Evolutionary conservation across 2,888 invertebrate genomes (phyloP), one percentile per base, ranked within the genome.

Genomic region (Hirtodrosophila duncani): DNA sequence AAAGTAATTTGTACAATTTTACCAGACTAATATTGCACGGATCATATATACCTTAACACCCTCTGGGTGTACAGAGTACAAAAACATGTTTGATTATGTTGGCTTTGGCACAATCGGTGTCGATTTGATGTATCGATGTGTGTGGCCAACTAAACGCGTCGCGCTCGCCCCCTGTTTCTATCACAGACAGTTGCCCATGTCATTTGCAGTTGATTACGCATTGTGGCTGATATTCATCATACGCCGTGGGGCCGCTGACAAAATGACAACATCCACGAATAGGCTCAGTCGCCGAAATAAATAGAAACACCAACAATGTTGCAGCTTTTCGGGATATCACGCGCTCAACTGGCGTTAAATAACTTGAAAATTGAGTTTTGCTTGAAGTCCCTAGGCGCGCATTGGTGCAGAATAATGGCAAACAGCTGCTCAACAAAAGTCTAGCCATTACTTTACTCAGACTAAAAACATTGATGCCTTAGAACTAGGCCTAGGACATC

Each of bases 191-290:
- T 80, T 77, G 72, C 77, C 72, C 77, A 74, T 74, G 80, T 74
- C 80, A 74, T 74, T 74, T 80, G 77, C 80, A 71, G 80, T 74
- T 74, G 72, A 80, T 74, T 77, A 80, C 68, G 64, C 72, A 52
- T 52, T 48, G 53, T 57, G 48, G 52, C 37, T 38, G 65, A 71
- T 75, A 72, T 79, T 75, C 80, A 79, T 72, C 80, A 79, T 75
- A 67, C 65, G 80, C 56, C 57, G 38, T 16, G 53, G 67, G 67
- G 48, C 8, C 63, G n/a, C 8, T 13, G 50, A 29, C 26, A 37
- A 5, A 8, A 1, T 4, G 2, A 5, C 5, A 5, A 9, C 17
- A 44, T 30, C 1, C 11, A 34, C 43, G 44, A 37, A 53, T 66
- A 43, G 37, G 21, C 26, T 45, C 41, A 17, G 33, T 18, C 39